These are phyloP conservation scores for Acleris emargana DNA, from an alignment of 2,888 invertebrate species.

Conservation along the genomic window DNA sequence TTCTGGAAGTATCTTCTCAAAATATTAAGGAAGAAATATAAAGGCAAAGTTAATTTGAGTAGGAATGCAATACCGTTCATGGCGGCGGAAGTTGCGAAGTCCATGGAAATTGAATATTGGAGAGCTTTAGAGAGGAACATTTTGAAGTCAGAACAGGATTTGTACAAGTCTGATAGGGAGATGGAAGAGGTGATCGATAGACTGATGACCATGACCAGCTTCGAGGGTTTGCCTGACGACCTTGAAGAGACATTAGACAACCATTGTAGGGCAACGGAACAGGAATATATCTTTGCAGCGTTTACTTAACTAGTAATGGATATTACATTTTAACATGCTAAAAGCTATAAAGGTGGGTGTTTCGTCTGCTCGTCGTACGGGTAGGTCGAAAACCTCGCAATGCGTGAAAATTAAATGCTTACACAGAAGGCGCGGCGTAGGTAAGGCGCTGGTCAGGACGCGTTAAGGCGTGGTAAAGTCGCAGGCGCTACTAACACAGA, in stretches of 20 bases:
- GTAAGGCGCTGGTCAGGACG: no score
- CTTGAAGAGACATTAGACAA: not conserved
- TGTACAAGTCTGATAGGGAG: constrained; percentile 14
- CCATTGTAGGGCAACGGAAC: not conserved
- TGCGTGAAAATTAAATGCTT: no score
- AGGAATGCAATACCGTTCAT: not conserved
- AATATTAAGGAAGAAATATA: not conserved
- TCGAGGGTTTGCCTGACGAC: constrained; percentile 7
- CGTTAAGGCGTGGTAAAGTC: no score
- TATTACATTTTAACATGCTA: no score
- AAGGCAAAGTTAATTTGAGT: not conserved
- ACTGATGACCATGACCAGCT: constrained; percentile 12
- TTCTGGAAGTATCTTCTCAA: constrained; percentile 17
- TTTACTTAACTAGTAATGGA: no score
- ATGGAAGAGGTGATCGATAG: constrained; percentile 32
- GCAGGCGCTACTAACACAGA: no score
- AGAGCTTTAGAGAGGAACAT: constrained; percentile 1
- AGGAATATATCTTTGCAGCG: not conserved
- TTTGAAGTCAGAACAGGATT: not conserved
- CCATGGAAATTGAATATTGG: constrained; percentile 20
- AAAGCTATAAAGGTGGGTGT: no score
- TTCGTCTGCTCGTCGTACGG: no score
- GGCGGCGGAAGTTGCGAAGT: not conserved
- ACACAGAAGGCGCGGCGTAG: no score
- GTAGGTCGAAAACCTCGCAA: no score